Evolutionary conservation across 2,797 vertebrate genomes (phyloP).

Genomic region (Momotus momota): DNA sequence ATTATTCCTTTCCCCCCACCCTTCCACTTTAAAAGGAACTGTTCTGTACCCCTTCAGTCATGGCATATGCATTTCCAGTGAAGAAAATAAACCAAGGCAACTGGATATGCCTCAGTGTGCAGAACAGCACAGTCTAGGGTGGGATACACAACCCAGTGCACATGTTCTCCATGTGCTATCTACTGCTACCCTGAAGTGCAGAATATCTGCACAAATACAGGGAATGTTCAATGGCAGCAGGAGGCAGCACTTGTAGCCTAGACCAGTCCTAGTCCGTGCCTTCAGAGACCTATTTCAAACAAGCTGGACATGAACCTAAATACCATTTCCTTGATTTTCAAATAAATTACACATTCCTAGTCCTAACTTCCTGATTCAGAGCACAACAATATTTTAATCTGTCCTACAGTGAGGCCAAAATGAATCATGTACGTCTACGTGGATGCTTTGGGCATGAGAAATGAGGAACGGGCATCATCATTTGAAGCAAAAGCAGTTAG

Average conservation of each 20-base stretch:
- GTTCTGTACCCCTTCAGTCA: neutral
- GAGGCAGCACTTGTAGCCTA: neutral
- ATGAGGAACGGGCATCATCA: neutral
- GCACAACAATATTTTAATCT: neutral
- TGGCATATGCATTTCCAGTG: neutral
- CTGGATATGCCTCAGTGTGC: neutral
- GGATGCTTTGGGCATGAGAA: neutral
- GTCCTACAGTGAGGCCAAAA: neutral
- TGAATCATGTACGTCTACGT: neutral
- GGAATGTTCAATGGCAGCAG: neutral
- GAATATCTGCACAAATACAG: neutral
- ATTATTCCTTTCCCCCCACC: neutral
- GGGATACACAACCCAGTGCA: neutral
- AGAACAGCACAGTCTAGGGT: neutral
- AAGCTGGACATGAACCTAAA: neutral
- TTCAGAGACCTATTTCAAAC: neutral
- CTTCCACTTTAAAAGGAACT: neutral
- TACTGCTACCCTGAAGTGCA: neutral
- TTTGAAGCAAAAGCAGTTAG: constrained; percentile 12
- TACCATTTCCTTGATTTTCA: neutral
- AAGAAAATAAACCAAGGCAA: constrained; percentile 1
- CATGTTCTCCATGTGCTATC: neutral
- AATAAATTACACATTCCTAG: neutral
- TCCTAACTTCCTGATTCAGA: neutral
- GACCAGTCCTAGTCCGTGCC: neutral